Percentiles rank a stretch among this genome's conserved stretches.
phyloP scores from a whole-genome alignment of 2,113 vertebrate species.

The Leptosomus discolor region DNA sequence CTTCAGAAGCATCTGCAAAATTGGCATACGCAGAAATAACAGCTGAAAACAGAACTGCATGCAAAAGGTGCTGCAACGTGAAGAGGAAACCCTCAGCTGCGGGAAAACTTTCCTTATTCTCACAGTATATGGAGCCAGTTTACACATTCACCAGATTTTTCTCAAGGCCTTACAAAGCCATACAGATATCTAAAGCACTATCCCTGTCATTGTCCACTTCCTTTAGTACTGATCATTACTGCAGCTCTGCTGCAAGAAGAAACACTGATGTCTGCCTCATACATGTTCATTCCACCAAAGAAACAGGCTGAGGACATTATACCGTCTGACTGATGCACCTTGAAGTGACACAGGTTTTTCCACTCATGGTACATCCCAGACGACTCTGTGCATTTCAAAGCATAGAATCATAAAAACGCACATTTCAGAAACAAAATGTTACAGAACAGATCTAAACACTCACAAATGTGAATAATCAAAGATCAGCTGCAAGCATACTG shows the following conservation, averaged over 20 bases:
- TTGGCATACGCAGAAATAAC: accelerated
- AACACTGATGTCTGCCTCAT: background rate
- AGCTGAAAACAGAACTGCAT: background rate
- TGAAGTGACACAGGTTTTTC: background rate
- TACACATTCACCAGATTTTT: background rate
- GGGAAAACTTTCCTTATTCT: background rate
- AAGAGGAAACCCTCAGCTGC: background rate
- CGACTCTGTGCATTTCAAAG: background rate
- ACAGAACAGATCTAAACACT: background rate
- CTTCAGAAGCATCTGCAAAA: background rate
- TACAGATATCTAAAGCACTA: background rate
- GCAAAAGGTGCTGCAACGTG: background rate
- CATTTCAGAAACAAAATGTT: background rate
- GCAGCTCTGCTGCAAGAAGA: background rate
- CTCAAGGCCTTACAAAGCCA: background rate
- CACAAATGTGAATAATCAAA: background rate
- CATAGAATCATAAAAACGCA: background rate
- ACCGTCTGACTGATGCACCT: background rate
- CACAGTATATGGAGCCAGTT: background rate
- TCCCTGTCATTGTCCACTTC: background rate
- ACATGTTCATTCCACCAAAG: background rate
- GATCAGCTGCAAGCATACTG: background rate
- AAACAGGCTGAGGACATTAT: background rate
- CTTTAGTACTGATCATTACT: background rate
- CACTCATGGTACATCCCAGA: background rate